Evolutionary conservation across 2,113 vertebrate species (phyloP), one percentile per base, ranked within the genome.

Genomic region (Pseudorectes ferrugineus): DNA sequence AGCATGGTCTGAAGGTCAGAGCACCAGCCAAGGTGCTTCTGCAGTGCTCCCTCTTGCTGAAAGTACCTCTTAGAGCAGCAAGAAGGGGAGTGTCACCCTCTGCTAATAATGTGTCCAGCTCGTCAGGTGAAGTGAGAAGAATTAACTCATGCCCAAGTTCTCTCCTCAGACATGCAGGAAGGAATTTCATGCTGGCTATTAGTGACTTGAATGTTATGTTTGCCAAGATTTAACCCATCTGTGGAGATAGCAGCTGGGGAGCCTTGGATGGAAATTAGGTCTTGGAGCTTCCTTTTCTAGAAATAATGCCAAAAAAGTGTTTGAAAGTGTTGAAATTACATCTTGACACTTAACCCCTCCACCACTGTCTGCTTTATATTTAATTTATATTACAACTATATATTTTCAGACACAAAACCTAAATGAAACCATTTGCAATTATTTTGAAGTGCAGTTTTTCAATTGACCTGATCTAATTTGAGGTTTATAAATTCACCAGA

Each of bases 381-480:
- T 92, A 46, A 92, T 89, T 85, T 92, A 65, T 88, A 83, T 90
- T 92, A 42, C 35, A 85, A 40, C 78, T 83, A 15, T 85, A n/a
- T 92, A 63, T 83, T 92, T 94, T 71, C 67, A 93, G 83, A 77
- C 43, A 28, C 40, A 73, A 92, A 88, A 62, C 54, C 29, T 92
- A 95, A 93, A 88, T 83, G 82, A 93, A 97, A 92, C 68, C 75
- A 84, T 88, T 96, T 76, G 45, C 70, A 93, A 90, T 85, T 87
- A 89, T 79, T 93, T 92, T 96, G 71, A 93, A 94, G 58, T 90
- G 49, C 85, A 70, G 63, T 85, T 84, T 95, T 97, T 93, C 96
- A 96, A 81, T 67, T 94, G 95, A 96, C 88, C 88, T 93, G 95
- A 95, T 96, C 92, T 96, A 95, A 97, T 94, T 95, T 86, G 88